Base-by-base conservation (phyloP, 2,888 invertebrate genomes). In the Sepioteuthis lessoniana region DNA sequence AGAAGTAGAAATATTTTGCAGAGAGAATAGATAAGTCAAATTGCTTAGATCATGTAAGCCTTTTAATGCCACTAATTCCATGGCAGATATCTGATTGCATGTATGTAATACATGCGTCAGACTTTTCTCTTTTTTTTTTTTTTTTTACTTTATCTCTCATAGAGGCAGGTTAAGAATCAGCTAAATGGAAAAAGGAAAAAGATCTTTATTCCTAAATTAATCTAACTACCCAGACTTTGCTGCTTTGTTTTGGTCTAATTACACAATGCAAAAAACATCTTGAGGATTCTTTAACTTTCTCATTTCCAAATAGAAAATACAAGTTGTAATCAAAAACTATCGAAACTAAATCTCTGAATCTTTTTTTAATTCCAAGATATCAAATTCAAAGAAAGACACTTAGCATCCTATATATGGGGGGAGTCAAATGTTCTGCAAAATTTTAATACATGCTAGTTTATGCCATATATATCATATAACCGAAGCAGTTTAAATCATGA, bases 31-130 rank as follows among this genome's bases (percentile, higher is more conserved):
- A 76, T n/a, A 76, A 76, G 76, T n/a, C 76, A 76, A 76, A 35
- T 76, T 76, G 76, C 76, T 76, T 76, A 76, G n/a, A 76, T 76
- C 76, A 76, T 76, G 31, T 76, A n/a, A 76, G 13, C 76, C 76
- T 76, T 76, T n/a, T 76, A 76, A 76, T 76, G n/a, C 76, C n/a
- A 76, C n/a, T 76, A 76, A 76, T 76, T 76, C 35, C 76, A 76
- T 76, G 31, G n/a, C 76, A 76, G 76, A n/a, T 76, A 76, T 76
- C n/a, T 76, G 76, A 76, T 35, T 76, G 76, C 35, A 76, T n/a
- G 76, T 16, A 76, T 13, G 13, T 10, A 42, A 76, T 25, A 76
- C 35, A 35, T 35, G 10, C n/a, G n/a, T n/a, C 76, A 76, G 8
- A 76, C 76, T n/a, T 28, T 25, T 28, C 2, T 5, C 2, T 5